Base-by-base conservation (phyloP, 2,113 vertebrate genomes). In the Cyanistes caeruleus region DNA sequence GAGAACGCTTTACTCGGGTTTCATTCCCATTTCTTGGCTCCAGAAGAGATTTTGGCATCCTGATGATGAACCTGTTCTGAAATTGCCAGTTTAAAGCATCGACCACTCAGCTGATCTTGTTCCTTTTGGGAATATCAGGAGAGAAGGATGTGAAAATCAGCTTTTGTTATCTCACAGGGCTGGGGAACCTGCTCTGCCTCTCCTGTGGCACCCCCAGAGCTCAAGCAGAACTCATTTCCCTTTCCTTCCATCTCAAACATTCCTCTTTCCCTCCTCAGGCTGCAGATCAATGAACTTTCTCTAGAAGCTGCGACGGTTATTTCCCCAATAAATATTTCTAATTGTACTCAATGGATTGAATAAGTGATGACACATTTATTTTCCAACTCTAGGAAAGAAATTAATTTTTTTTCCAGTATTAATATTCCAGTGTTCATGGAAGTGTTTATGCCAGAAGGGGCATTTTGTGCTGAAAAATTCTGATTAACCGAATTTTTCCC, bases 361-460 rank as follows among this genome's bases (percentile, higher is more conserved):
- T 69, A 62, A 82, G 74, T 60, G 81, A 78, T 72, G 87, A 82
- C 74, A 79, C 62, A 41, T 90, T 85, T 78, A 87, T 93, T 93
- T 96, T 82, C 74, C 78, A 68, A 4, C 49, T 93, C 74, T 48
- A 89, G 43, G 49, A 82, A 68, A 59, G 35, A 33, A 37, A 0
- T 39, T 39, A 12, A n/a, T n/a, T n/a, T 87, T 87, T 86, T 65
- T 4, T 1, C n/a, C 41, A 65, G 3, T 84, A 58, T 86, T 89
- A 89, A 79, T 90, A 88, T 87, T 89, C 41, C 87, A 76, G 46
- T 49, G n/a, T 78, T 82, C 53, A n/a, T 31, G 25, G 19, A 67
- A 68, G 60, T 72, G 20, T 89, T 90, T 84, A 74, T 87, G 94
- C 84, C 51, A 95, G 48, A 78, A 63, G 25, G 60, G 69, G 44